Base-by-base conservation (phyloP, 1,140 invertebrate species). In the Neodiprion lecontei region DNA sequence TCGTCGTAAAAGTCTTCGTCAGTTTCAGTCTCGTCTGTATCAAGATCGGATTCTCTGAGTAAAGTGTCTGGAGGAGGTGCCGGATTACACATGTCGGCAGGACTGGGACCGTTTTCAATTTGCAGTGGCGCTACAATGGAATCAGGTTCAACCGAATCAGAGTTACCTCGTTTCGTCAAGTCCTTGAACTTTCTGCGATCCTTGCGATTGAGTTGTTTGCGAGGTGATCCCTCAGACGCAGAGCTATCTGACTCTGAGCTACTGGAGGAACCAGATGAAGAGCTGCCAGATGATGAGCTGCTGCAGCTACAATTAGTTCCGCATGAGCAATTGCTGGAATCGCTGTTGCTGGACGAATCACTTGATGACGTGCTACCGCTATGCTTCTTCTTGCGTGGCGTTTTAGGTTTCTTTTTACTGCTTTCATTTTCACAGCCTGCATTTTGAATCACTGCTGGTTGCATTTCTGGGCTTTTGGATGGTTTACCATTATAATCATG, bases 1-100 rank as follows among this genome's bases (percentile, higher is more conserved):
- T 94, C 91, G 83, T 96, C 94, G 83, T 96, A 96, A 86, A 96
- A 96, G 78, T 95, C 94, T 87, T 96, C 95, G 83, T 96, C 95
- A 1, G 95, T 95, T 66, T 94, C 94, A 48, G 94, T 94, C 83
- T 96, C 93, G 40, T 93, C 92, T 0, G 95, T 96, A 75, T 96
- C 94, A 11, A 96, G 89, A 83, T 96, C 95, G 1, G 94, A 94
- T 86, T 96, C 95, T 47, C 89, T 87, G 66, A 95, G 91, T 61
- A 61, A 12, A 8, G 53, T 61, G 28, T 40, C 28, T 40, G 28
- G 28, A 14, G 11, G 11, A 61, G 53, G 53, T 49, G 67, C 74
- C 82, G 28, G 76, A 23, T 8, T 79, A 75, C 9, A 48, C 14
- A 72, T 14, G 23, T 68, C 21, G 73, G 75, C 50, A 68, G 74